Conservation (phyloP, 1,140 invertebrate genomes). For the Mamestra configurata region DNA sequence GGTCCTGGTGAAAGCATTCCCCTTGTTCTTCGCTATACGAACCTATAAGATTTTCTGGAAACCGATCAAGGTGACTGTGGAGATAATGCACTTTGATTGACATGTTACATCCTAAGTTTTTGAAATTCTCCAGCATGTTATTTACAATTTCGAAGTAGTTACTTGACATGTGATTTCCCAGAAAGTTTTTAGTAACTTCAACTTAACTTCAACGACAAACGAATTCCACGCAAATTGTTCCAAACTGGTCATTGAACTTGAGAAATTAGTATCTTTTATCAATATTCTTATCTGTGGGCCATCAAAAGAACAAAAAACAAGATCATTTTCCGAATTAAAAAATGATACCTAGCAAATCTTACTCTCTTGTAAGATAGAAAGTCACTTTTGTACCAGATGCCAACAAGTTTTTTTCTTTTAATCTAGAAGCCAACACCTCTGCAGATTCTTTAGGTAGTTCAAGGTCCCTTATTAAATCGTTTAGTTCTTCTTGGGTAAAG, state of each 20-base stretch:
- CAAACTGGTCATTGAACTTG: too few species aligned
- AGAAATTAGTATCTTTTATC: slow-evolving; percentile 51
- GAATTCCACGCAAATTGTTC: too few species aligned
- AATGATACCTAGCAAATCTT: background rate
- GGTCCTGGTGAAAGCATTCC: background rate
- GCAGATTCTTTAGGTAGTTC: slow-evolving; percentile 5
- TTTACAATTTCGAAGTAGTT: slow-evolving; percentile 4
- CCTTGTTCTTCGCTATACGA: slow-evolving; percentile 1
- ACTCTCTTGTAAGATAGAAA: slow-evolving; percentile 15
- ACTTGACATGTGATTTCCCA: background rate
- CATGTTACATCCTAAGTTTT: too few species aligned
- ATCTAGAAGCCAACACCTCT: slow-evolving; percentile 7
- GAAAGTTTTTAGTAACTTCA: background rate
- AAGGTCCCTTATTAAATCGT: slow-evolving; percentile 23
- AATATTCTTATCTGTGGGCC: slow-evolving; percentile 49
- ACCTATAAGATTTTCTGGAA: background rate
- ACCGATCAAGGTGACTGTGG: too few species aligned
- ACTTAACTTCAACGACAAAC: too few species aligned
- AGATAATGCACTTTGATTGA: too few species aligned
- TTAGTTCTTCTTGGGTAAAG: slow-evolving; percentile 24
- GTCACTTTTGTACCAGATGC: background rate
- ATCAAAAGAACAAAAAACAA: slow-evolving; percentile 36
- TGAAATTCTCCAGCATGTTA: too few species aligned
- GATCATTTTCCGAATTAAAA: slow-evolving; percentile 18
- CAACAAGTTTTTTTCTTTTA: slow-evolving; percentile 35